These are phyloP conservation scores for Lethocerus indicus DNA, from an alignment of 1,140 invertebrate species.

Conservation along the genomic window DNA sequence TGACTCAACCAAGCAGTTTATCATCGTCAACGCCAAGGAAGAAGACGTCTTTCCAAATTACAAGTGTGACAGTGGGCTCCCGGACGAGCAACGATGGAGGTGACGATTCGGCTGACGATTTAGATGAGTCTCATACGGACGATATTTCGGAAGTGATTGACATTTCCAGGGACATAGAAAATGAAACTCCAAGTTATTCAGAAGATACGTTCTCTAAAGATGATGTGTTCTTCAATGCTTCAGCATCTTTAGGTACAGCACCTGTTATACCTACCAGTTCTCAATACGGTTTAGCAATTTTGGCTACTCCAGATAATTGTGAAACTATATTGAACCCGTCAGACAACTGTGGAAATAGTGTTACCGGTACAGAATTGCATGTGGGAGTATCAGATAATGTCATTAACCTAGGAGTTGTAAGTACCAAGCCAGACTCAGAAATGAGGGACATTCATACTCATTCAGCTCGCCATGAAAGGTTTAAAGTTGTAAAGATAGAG, in stretches of 20 bases:
- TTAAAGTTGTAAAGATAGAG: constrained; percentile 93
- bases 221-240: constrained; percentile 61
- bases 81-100: constrained; percentile 68
- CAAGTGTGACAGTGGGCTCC: constrained; percentile 65
- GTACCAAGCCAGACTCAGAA: constrained; percentile 39
- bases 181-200: constrained; percentile 69
- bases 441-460: constrained; percentile 53
- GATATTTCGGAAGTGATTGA: constrained; percentile 48
- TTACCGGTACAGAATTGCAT: constrained; percentile 30
- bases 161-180: constrained; percentile 59
- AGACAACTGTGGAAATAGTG: constrained; percentile 28
- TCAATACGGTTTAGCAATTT: constrained; percentile 64
- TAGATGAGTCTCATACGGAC: constrained; percentile 81
- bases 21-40: constrained; percentile 28
- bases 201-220: constrained; percentile 70
- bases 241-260: constrained; percentile 52
- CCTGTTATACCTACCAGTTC: constrained; percentile 69
- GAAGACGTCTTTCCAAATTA: constrained; percentile 86
- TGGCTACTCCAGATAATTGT: constrained; percentile 29
- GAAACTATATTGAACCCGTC: constrained; percentile 14
- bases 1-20: constrained; percentile 13
- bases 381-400: constrained; percentile 40
- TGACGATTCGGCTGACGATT: constrained; percentile 81
- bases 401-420: constrained; percentile 24
- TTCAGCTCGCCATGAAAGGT: constrained; percentile 57